These are phyloP conservation scores for Synergus japonicus DNA, from an alignment of 2,888 invertebrate species.

Conservation along the genomic window DNA sequence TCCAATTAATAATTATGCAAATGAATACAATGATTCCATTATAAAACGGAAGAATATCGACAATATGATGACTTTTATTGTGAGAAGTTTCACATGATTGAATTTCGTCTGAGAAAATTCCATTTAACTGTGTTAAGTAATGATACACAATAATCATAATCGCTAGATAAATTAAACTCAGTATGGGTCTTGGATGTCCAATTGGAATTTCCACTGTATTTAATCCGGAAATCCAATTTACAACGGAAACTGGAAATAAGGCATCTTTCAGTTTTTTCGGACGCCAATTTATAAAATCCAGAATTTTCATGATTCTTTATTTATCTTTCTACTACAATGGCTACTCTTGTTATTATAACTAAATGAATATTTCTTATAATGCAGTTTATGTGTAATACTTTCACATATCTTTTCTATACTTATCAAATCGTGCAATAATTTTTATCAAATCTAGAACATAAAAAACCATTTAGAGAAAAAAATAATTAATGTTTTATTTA, in stretches of 20 bases:
- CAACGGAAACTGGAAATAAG: constrained; percentile 8
- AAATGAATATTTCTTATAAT: background rate
- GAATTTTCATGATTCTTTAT: background rate
- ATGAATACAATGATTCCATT: background rate
- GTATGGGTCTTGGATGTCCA: constrained; percentile 48
- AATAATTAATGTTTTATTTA: no score
- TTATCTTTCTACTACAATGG: background rate
- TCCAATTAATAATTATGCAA: background rate
- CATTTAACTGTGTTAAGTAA: background rate
- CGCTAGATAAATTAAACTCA: constrained; percentile 47
- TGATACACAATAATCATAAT: background rate
- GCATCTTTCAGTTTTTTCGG: constrained; percentile 4
- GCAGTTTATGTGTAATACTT: background rate
- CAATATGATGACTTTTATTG: background rate
- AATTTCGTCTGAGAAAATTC: background rate
- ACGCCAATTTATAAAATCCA: background rate
- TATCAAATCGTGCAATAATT: no score
- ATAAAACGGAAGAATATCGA: background rate
- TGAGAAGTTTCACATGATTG: background rate
- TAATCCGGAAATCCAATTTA: constrained; percentile 55
- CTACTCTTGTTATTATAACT: background rate
- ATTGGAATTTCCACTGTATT: constrained; percentile 56
- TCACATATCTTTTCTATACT: background rate
- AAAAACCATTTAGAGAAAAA: background rate
- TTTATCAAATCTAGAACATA: background rate